These are phyloP conservation scores for Elysia crispata DNA, from an alignment of 2,888 invertebrate species.

Conservation along the genomic window DNA sequence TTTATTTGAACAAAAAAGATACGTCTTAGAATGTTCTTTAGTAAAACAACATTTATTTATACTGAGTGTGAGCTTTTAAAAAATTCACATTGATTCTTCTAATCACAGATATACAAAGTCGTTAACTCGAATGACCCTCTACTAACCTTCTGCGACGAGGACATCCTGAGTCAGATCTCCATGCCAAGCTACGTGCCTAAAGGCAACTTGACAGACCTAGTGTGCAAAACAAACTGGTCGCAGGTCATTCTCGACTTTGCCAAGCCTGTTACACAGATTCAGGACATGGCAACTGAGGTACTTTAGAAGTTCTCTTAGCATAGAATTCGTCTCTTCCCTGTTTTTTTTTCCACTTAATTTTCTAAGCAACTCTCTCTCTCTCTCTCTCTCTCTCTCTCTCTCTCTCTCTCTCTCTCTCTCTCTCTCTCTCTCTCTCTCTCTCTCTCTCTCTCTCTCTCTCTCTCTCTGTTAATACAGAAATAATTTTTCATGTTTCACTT, in stretches of 20 bases:
- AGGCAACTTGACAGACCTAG: slow-evolving; percentile 52
- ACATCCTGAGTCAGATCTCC: slow-evolving; percentile 53
- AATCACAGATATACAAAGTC: slow-evolving; percentile 49
- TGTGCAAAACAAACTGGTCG: slow-evolving; percentile 62
- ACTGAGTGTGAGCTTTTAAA: no score
- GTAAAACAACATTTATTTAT: no score
- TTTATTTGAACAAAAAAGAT: no score
- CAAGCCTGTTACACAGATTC: slow-evolving; percentile 25
- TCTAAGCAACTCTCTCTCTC: no score
- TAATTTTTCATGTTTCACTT: no score
- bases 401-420: no score
- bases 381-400: no score
- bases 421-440: not conserved
- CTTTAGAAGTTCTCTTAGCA: no score
- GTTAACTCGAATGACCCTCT: slow-evolving; percentile 44
- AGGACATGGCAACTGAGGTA: slow-evolving; percentile 53
- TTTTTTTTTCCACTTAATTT: no score
- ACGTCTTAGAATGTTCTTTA: no score
- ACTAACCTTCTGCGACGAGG: slow-evolving; percentile 53
- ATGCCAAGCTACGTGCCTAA: slow-evolving; percentile 56
- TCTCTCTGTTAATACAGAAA: no score
- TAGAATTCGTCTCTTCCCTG: no score
- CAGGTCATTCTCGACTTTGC: slow-evolving; percentile 46
- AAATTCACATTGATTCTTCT: not conserved
- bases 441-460: not conserved